Evolutionary conservation across 2,888 invertebrate genomes (phyloP).

Genomic region (Cynaeus angustus): DNA sequence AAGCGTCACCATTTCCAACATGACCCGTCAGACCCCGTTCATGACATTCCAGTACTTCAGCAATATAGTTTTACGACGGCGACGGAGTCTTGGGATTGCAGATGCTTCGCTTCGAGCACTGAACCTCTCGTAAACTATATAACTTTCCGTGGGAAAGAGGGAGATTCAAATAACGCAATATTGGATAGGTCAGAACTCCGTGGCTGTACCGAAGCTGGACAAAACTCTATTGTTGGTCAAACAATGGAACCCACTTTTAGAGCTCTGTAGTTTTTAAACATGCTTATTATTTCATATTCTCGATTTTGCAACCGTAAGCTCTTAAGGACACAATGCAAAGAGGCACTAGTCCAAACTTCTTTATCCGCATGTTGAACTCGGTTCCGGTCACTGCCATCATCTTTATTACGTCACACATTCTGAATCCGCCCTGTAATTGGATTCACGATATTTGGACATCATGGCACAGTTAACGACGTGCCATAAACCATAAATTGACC

Average conservation of each 20-base stretch:
- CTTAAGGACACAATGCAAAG: conserved; percentile 13
- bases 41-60: conserved; percentile 53
- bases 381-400: conserved; percentile 34
- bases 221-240: conserved; percentile 25
- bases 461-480: conserved; percentile 39
- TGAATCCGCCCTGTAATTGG: conserved; percentile 30
- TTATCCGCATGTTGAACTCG: conserved; percentile 21
- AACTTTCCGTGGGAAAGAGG: conserved; percentile 42
- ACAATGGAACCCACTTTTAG: conserved; percentile 26
- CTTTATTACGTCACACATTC: conserved; percentile 37
- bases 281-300: conserved; percentile 20
- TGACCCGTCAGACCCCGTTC: conserved; percentile 51
- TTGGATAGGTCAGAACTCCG: conserved; percentile 43
- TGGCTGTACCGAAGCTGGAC: conserved; percentile 2
- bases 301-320: conserved; percentile 12
- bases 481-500: conserved; percentile 46
- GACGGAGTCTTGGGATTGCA: conserved; percentile 53
- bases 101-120: conserved; percentile 49
- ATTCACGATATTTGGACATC: conserved; percentile 45
- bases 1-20: conserved; percentile 33
- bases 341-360: conserved; percentile 13
- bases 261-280: conserved; percentile 4
- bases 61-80: conserved; percentile 56
- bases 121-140: conserved; percentile 47
- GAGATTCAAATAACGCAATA: conserved; percentile 44